Base-by-base conservation (phyloP, 2,888 invertebrate species). In the Bedellia somnulentella region DNA sequence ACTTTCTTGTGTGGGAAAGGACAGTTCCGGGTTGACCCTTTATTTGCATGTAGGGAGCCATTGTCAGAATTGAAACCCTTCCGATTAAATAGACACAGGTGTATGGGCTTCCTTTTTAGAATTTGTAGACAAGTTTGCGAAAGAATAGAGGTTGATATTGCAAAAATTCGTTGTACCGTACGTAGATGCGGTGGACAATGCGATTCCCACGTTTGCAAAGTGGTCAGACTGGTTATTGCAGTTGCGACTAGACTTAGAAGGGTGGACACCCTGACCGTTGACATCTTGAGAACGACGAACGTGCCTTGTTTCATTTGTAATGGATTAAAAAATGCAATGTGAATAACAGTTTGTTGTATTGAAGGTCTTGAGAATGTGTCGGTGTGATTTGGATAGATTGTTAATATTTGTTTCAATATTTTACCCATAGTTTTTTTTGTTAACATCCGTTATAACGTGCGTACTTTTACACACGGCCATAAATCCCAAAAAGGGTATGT, bases 1-100 rank as follows among this genome's bases (percentile, higher is more conserved):
- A 46, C 57, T 59, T 61, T 47, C 42, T 33, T 36, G 42, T 57
- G 61, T 68, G 68, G 54, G 67, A 70, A 71, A 59, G 59, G 63
- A 54, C 62, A 62, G 50, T 43, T 16, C 31, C 28, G 32, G 40
- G 55, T 47, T 64, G 64, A 67, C 66, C 66, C 57, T 57, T 61
- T 62, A 66, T 64, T 62, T 63, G 60, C 61, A 61, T 61, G 52
- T 5, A 3, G 17, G 9, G 10, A 24, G 15, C 11, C 8, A 24
- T 23, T 15, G 15, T 15, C 24, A n/a, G 24, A 30, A 21, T 24
- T 16, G 11, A 30, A 18, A 30, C n/a, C 21, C 29, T 29, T 13
- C 21, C 21, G 10, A 4, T 27, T 5, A 12, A 16, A 21, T 28
- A 5, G 4, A 4, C 24, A 24, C 24, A 24, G 18, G 18, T 18